A percentile compares a stretch with the other conserved stretches of the same genome.
Conservation (phyloP, 2,113 vertebrate species). For the Miniopterus natalensis region DNA sequence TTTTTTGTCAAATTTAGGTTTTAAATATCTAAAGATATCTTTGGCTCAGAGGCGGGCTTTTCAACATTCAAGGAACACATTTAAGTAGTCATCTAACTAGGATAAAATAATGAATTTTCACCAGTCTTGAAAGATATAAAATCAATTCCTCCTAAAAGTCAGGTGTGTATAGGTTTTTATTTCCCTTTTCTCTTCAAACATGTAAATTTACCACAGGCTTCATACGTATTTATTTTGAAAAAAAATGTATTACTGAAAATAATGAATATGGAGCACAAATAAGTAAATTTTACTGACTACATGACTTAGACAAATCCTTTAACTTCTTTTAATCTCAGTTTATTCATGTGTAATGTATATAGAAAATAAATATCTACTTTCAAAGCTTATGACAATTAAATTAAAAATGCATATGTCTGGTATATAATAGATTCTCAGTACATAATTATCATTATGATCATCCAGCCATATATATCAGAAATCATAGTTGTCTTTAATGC, state of each 20-base stretch:
- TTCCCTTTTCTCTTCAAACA: slow-evolving; percentile 27
- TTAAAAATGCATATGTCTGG: background rate
- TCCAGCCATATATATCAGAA: background rate
- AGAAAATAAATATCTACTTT: background rate
- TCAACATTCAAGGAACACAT: background rate
- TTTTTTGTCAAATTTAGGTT: background rate
- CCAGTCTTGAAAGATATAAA: background rate
- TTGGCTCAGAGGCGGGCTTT: background rate
- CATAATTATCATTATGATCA: background rate
- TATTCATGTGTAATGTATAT: background rate
- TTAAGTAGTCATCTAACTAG: background rate
- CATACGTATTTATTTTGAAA: background rate
- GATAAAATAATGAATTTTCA: background rate
- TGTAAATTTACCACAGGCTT: background rate
- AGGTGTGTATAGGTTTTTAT: background rate
- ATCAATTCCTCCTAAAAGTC: background rate
- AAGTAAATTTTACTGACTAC: background rate
- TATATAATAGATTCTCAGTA: background rate
- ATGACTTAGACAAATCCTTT: background rate
- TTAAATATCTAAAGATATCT: background rate
- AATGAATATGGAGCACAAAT: background rate
- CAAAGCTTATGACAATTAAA: slow-evolving; percentile 4
- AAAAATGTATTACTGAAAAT: background rate
- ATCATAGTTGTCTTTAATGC: background rate
- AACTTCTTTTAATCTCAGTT: background rate